Evolutionary conservation across 2,888 invertebrate species (phyloP).

Genomic region (Meteorus colon): DNA sequence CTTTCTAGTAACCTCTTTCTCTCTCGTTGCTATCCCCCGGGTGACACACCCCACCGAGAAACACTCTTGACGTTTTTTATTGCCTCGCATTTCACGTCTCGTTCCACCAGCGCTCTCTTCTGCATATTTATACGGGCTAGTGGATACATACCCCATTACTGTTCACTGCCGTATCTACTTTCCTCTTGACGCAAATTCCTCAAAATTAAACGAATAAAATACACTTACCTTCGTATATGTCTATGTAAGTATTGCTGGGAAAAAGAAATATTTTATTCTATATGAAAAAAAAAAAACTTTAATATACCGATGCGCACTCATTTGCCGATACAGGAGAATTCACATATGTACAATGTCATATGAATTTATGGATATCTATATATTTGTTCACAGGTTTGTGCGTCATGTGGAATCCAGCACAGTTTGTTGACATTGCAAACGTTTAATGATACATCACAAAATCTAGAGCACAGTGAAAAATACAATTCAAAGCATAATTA

Average conservation of each 20-base stretch:
- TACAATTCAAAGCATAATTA: too few relatives aligned
- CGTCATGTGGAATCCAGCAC: too few relatives aligned
- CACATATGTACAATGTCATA: too few relatives aligned
- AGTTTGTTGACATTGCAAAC: too few relatives aligned
- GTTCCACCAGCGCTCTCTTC: slow-evolving; percentile 59
- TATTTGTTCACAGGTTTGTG: too few relatives aligned
- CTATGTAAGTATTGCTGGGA: neutral
- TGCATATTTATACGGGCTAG: slow-evolving; percentile 66
- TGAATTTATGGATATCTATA: too few relatives aligned
- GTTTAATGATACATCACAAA: too few relatives aligned
- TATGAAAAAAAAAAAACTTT: too few relatives aligned
- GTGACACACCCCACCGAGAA: slow-evolving; percentile 46
- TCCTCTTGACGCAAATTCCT: slow-evolving; percentile 34
- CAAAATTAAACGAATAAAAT: slow-evolving; percentile 34
- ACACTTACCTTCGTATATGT: slow-evolving; percentile 2
- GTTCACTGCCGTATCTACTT: slow-evolving; percentile 49
- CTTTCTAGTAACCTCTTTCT: slow-evolving; percentile 33
- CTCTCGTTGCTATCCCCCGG: slow-evolving; percentile 46
- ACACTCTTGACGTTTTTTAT: slow-evolving; percentile 66
- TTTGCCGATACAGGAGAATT: too few relatives aligned
- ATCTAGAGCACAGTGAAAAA: too few relatives aligned
- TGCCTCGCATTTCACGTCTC: slow-evolving; percentile 67
- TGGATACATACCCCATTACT: slow-evolving; percentile 57
- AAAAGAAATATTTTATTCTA: neutral
- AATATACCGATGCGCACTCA: too few relatives aligned